Evolutionary conservation across 2,113 vertebrate species (phyloP), one percentile per base, ranked within the genome.

Genomic region (Neotoma lepida): DNA sequence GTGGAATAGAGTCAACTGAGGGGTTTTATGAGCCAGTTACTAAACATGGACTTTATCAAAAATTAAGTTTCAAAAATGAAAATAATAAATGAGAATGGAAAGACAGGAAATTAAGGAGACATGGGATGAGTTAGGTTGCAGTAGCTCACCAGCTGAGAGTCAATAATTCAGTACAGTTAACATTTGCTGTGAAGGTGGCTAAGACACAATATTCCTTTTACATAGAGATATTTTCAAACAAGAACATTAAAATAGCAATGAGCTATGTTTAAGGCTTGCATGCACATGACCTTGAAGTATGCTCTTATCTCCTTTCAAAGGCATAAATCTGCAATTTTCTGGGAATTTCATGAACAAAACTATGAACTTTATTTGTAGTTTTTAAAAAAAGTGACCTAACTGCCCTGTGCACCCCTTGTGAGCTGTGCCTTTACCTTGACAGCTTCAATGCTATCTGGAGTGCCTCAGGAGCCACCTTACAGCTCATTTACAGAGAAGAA

Each of bases 1-100:
- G 13, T 74, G 28, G 22, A 33, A 30, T 35, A 33, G 12, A 56
- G 30, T 78, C 68, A 68, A 44, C 54, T 88, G 76, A 78, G 41
- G 30, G 85, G 71, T 71, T 90, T 71, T 66, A 13, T 93, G 85
- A 96, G 28, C 6, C n/a, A 17, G 2, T 81, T 71, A 76, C 93
- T 87, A 86, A 97, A 89, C 5, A 76, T 4, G 91, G 1, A 5
- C 6, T 22, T 71, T 86, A 46, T 66, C 28, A 71, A 35, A 94
- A 88, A 89, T 39, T 39, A 56, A 39, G 24, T 73, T 88, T 41
- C 9, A 73, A 58, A 73, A 20, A 58, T 56, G 39, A 20, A 56
- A n/a, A 73, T 41, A 39, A 56, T 71, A 54, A 86, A 9, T 54
- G 22, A 70, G 35, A 22, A n/a, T 26, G 39, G 63, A 15, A 49